Conservation (phyloP, 1,140 invertebrate genomes). For the Zaprionus camerounensis region DNA sequence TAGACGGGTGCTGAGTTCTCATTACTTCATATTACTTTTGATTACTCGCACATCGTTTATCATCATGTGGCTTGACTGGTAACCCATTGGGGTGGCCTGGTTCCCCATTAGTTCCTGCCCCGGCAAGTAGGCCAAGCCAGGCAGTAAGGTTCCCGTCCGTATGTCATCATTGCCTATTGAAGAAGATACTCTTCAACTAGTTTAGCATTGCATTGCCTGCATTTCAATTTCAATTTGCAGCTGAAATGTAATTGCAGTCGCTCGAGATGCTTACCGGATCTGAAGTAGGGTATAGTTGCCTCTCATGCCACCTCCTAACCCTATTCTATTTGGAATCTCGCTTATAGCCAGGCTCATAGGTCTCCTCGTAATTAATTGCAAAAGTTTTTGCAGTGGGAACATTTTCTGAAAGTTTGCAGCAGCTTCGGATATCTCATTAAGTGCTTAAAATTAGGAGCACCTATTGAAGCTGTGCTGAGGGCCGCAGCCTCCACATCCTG, state of each 20-base stretch:
- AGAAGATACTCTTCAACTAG: not conserved
- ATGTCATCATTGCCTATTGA: conserved; percentile 22
- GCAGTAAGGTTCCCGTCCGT: conserved; percentile 32
- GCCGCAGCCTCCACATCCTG: conserved; percentile 26
- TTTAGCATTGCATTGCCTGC: conserved; percentile 22
- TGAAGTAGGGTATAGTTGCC: conserved; percentile 7
- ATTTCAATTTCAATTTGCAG: conserved; percentile 52
- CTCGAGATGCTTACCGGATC: conserved; percentile 34
- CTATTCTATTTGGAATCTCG: conserved; percentile 14
- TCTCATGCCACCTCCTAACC: not conserved
- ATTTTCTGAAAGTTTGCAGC: conserved; percentile 58
- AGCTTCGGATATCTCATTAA: conserved; percentile 48
- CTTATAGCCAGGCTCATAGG: conserved; percentile 48
- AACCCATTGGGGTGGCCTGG: not conserved
- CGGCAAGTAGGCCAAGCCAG: conserved; percentile 56
- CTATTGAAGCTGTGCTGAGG: conserved; percentile 45
- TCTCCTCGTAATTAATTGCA: conserved; percentile 75
- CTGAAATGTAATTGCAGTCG: conserved; percentile 53
- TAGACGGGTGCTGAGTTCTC: conserved; percentile 36
- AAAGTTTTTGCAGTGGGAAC: conserved; percentile 62
- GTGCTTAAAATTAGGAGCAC: conserved; percentile 30
- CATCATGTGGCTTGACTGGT: conserved; percentile 42
- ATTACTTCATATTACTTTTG: conserved; percentile 51
- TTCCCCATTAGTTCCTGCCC: conserved; percentile 34
- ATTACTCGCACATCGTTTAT: conserved; percentile 40